These are phyloP conservation scores for Onychomys arenicola DNA, from an alignment of 2,797 vertebrate species.

Conservation along the genomic window DNA sequence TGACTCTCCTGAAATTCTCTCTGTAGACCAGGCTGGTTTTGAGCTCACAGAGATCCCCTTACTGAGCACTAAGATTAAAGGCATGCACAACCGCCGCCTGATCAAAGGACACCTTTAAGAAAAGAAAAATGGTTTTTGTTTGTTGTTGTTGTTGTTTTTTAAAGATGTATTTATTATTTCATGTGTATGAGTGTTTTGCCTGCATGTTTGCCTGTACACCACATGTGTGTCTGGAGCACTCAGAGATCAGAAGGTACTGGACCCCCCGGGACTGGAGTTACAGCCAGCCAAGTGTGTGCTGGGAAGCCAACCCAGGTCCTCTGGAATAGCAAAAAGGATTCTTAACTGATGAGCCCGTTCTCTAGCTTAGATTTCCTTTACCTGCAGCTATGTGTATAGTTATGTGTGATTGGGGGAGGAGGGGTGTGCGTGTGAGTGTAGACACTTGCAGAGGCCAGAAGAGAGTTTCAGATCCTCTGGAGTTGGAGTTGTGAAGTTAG, in stretches of 20 bases:
- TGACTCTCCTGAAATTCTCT: too few relatives aligned
- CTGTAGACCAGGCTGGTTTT: too few relatives aligned
- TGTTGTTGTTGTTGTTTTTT: background rate
- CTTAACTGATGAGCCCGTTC: background rate
- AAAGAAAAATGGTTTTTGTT: background rate
- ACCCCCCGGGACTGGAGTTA: background rate
- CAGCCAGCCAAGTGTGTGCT: background rate
- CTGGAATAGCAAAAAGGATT: background rate
- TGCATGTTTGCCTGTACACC: background rate
- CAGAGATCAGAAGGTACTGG: background rate
- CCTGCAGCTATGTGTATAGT: background rate
- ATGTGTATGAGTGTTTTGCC: background rate
- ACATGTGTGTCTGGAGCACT: background rate
- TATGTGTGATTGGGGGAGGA: background rate
- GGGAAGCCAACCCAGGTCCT: background rate
- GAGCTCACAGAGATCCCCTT: too few relatives aligned
- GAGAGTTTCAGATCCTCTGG: background rate
- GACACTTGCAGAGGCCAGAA: background rate
- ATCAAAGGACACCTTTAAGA: background rate
- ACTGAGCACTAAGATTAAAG: too few relatives aligned
- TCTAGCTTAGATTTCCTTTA: background rate
- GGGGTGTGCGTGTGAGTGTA: background rate
- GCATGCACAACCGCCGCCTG: too few relatives aligned
- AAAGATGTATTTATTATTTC: background rate
- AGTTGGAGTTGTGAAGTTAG: background rate